Percentiles rank a stretch among this genome's conserved stretches.
phyloP scores from a whole-genome alignment of 1,140 invertebrate genomes.

The Drosophila ogumai region DNA sequence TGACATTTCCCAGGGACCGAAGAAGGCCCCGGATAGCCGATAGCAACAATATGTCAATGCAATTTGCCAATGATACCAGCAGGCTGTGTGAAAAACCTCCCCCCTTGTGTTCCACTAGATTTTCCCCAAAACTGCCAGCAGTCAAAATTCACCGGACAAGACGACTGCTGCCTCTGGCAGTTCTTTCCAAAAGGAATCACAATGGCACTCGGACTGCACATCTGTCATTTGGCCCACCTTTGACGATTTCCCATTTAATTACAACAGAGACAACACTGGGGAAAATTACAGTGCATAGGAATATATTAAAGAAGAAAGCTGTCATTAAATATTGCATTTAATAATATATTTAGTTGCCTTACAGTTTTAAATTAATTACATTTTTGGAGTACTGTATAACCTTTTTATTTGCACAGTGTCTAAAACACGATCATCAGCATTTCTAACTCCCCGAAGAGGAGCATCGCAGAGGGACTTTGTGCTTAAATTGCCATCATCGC shows the following conservation, averaged over 20 bases:
- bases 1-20: slow-evolving; percentile 61
- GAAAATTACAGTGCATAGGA: neutral
- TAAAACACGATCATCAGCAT: slow-evolving; percentile 46
- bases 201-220: slow-evolving; percentile 16
- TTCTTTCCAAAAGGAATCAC: slow-evolving; percentile 34
- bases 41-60: slow-evolving; percentile 81
- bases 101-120: neutral
- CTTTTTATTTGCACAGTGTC: slow-evolving; percentile 1
- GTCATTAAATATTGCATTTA: neutral
- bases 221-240: slow-evolving; percentile 43
- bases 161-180: slow-evolving; percentile 42
- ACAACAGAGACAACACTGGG: slow-evolving; percentile 35
- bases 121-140: slow-evolving; percentile 33
- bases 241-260: slow-evolving; percentile 71
- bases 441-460: slow-evolving; percentile 2
- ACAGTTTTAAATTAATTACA: neutral
- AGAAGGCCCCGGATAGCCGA: slow-evolving; percentile 44
- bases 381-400: neutral
- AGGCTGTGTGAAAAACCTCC: slow-evolving; percentile 15
- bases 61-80: slow-evolving; percentile 63
- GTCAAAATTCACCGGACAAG: slow-evolving; percentile 66
- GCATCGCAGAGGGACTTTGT: slow-evolving; percentile 19
- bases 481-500: slow-evolving; percentile 80
- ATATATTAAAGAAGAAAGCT: no score
- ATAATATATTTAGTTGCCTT: no score